Evolutionary conservation across 2,113 vertebrate genomes (phyloP), one percentile per base, ranked within the genome.

Genomic region (Gopherus flavomarginatus): DNA sequence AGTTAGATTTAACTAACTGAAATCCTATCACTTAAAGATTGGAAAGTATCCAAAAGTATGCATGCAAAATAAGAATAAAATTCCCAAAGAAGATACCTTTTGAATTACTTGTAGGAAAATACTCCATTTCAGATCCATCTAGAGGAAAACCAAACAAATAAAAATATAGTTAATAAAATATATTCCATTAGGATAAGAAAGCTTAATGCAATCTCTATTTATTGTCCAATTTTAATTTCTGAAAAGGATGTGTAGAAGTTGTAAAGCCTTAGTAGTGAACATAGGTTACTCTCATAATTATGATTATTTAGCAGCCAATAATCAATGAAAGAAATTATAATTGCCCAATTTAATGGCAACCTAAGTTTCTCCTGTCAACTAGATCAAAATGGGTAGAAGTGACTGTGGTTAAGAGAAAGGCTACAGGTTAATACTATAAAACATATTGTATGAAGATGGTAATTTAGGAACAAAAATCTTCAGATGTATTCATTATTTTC

Each of bases 71-170:
- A 77, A 19, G 21, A 89, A 89, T 3, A 84, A 47, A 54, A 38
- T 56, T 4, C 4, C 14, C 78, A 24, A 82, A 90, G 10, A 22
- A 87, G 31, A 59, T 98, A 99, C 99, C 99, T 99, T 99, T 93
- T 99, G 98, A 97, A 99, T 98, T 92, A 99, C 98, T 87, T 99
- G 99, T 77, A 99, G 98, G 87, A 99, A 96, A 89, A 99, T 97
- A 93, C 96, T 96, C 98, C 99, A 99, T 19, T 98, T 98, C 52
- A 99, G 97, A 83, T 99, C 98, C 98, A 99, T 98, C 99, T 99
- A 92, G 91, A 96, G 96, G 78, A 89, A 90, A n/a, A 95, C 90
- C 84, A 97, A 86, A 72, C 49, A 97, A 86, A 12, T 3, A 87
- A 44, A 95, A 90, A 29, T 2, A 77, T 35, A 50, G 72, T 59